Conservation (phyloP, 2,888 invertebrate species). For the Eupithecia vulgata region DNA sequence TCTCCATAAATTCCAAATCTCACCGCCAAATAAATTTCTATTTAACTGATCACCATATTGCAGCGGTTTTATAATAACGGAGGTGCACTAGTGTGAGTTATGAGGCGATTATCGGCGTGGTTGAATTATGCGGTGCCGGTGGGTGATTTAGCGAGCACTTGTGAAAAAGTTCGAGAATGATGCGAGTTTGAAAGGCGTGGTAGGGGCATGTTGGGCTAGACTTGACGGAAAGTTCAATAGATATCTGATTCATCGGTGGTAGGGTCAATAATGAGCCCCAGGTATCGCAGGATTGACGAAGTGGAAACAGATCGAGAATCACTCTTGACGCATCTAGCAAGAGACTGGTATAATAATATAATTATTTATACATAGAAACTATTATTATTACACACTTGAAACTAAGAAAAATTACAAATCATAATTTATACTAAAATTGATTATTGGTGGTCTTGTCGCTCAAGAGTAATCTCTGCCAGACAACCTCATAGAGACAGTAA, state of each 20-base stretch:
- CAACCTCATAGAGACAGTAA: too few relatives aligned
- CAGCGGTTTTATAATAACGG: conserved; percentile 63
- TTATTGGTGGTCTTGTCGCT: too few relatives aligned
- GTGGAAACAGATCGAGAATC: not conserved
- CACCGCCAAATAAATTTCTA: conserved; percentile 34
- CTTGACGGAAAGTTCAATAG: not conserved
- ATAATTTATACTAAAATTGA: too few relatives aligned
- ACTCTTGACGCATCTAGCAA: too few relatives aligned
- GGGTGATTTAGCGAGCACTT: conserved; percentile 50
- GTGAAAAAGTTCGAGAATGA: conserved; percentile 23
- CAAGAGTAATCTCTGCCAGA: too few relatives aligned
- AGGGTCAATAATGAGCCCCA: not conserved
- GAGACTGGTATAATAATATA: too few relatives aligned
- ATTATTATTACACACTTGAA: too few relatives aligned
- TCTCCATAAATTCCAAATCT: conserved; percentile 9
- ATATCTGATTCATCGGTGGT: not conserved
- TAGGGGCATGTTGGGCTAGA: not conserved
- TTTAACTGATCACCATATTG: conserved; percentile 70
- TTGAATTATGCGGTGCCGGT: conserved; percentile 60
- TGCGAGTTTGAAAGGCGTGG: conserved; percentile 1
- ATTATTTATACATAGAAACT: too few relatives aligned
- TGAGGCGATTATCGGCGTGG: conserved; percentile 66
- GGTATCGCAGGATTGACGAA: not conserved
- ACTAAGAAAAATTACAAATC: too few relatives aligned
- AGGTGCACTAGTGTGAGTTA: conserved; percentile 66